Evolutionary conservation across 1,140 invertebrate species (phyloP).

Genomic region (Holotrichia oblita): DNA sequence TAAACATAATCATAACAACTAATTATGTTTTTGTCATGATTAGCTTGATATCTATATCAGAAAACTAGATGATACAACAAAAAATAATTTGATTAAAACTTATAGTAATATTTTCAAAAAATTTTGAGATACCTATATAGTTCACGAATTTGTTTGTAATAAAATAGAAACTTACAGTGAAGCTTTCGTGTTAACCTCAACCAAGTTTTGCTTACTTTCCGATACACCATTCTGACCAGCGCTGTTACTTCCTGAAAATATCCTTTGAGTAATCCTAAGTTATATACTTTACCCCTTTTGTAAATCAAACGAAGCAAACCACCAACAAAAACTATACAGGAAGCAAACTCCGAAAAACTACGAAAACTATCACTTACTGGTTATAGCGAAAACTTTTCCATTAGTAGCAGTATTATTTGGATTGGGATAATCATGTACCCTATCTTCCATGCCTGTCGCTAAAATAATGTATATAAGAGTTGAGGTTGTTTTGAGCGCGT

Average conservation of each 20-base stretch:
- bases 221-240: slow-evolving; percentile 23
- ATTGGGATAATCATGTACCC: not conserved
- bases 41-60: no score
- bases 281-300: not conserved
- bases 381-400: slow-evolving; percentile 18
- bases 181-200: slow-evolving; percentile 50
- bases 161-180: slow-evolving; percentile 48
- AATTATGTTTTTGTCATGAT: no score
- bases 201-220: slow-evolving; percentile 45
- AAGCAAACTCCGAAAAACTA: no score
- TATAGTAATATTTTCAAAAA: no score
- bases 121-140: no score
- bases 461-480: not conserved
- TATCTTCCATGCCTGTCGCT: not conserved
- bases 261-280: not conserved
- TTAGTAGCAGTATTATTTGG: not conserved
- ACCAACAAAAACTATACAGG: not conserved
- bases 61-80: no score
- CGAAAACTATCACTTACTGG: not conserved
- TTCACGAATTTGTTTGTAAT: no score
- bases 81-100: no score
- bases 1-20: no score
- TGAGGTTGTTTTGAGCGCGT: not conserved
- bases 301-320: not conserved
- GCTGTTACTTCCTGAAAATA: not conserved